Base-by-base conservation (phyloP, 2,888 invertebrate genomes). In the Palloptera scutellata region DNA sequence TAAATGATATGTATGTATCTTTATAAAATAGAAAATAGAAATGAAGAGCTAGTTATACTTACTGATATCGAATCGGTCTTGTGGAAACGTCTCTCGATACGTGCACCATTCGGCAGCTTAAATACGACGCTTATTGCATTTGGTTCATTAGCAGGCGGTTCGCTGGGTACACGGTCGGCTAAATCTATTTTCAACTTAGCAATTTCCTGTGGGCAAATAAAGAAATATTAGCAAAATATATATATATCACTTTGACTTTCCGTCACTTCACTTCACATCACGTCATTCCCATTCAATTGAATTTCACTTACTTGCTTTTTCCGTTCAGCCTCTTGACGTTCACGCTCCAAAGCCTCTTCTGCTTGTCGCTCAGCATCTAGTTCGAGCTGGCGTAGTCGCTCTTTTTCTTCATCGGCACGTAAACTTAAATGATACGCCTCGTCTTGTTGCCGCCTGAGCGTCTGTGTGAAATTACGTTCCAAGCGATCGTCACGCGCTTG, bases 331-430 rank as follows among this genome's bases (percentile, higher is more conserved):
- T 87, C 87, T 64, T 86, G 85, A 13, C 85, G 78, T 75, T 85
- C 81, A 67, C 86, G 86, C 76, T 87, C 83, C 79, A 87, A 84
- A 77, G 86, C 84, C 75, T 86, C 86, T 73, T 86, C 85, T 64
- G 86, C 84, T 74, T 86, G 84, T 52, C 86, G 87, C 10, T 85
- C 85, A 17, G 87, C 89, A 69, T 87, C 86, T 3, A 86, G 84
- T 74, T 89, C 89, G 71, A 89, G 88, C 74, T 88, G 88, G 48
- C 90, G 88, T 60, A 87, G 87, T 0, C 93, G 88, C 83, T 97
- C 97, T 86, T 98, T 98, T 84, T 97, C 96, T 84, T 97, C 96
- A 85, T 98, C 98, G 0, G 95, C 96, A 52, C 91, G 88, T 52
- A 98, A 86, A 5, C 97, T 97, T 83, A 94, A 94, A 81, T 92